Conservation (phyloP, 1,140 invertebrate genomes). For the Coenobita brevimanus region DNA sequence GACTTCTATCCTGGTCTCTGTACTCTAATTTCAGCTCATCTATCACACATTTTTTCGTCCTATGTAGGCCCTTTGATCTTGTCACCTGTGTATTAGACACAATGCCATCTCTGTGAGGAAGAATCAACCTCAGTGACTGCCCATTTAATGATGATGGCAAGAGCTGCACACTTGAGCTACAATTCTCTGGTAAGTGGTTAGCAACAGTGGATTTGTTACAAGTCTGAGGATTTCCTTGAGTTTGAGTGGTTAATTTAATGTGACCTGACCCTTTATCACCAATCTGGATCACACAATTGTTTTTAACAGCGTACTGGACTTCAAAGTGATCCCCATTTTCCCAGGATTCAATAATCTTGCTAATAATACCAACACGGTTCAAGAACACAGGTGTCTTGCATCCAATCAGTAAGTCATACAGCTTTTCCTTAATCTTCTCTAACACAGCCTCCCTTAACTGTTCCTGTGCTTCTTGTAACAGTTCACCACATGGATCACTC, state of each 20-base stretch:
- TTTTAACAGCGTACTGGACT: background rate
- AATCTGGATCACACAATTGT: background rate
- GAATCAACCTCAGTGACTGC: background rate
- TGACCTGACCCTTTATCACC: background rate
- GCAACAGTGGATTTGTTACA: background rate
- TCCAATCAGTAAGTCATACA: background rate
- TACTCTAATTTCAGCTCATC: too few species aligned
- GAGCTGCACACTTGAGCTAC: slow-evolving; percentile 13
- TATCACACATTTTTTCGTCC: too few species aligned
- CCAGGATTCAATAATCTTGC: slow-evolving; percentile 37
- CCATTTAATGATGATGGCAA: background rate
- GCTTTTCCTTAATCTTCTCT: slow-evolving; percentile 8
- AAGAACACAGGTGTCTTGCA: slow-evolving; percentile 19
- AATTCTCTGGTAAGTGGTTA: background rate
- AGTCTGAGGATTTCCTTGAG: background rate
- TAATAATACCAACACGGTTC: slow-evolving; percentile 39
- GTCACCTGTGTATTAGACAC: too few species aligned
- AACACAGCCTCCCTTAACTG: slow-evolving; percentile 22
- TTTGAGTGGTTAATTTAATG: background rate
- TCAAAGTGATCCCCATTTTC: slow-evolving; percentile 33
- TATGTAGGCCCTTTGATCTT: too few species aligned
- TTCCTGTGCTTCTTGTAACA: background rate
- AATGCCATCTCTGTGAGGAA: background rate
- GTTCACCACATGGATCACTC: background rate
- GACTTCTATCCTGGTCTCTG: too few species aligned